These are phyloP conservation scores for Babylonia areolata DNA, from an alignment of 1,140 invertebrate genomes.

Conservation along the genomic window DNA sequence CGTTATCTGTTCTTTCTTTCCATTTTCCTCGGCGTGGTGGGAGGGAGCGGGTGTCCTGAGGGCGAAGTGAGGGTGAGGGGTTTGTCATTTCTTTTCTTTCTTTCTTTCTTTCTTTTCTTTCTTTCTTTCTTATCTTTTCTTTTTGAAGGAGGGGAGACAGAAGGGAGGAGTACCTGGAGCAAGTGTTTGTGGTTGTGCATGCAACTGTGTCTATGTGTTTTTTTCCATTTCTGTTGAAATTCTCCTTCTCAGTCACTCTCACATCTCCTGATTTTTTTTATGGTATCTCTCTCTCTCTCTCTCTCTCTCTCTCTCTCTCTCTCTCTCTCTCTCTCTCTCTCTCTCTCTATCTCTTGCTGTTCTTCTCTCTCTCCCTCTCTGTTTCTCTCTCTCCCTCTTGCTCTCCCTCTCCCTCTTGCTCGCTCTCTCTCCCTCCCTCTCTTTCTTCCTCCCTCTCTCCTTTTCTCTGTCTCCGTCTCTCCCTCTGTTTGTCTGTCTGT, in stretches of 20 bases:
- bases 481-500: neutral
- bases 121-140: neutral
- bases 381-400: no score
- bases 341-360: neutral
- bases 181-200: neutral
- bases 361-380: neutral
- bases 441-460: neutral
- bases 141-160: no score
- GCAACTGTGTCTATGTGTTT: neutral
- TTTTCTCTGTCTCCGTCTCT: neutral
- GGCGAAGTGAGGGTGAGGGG: no score
- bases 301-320: neutral
- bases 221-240: neutral
- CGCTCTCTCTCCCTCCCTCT: no score
- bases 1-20: neutral
- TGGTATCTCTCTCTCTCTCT: neutral
- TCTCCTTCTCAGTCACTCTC: constrained; percentile 18
- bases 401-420: no score
- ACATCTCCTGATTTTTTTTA: no score
- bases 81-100: neutral
- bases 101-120: constrained; percentile 19
- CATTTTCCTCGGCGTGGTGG: neutral
- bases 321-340: neutral
- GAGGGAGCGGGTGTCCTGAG: no score
- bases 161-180: no score